Evolutionary conservation across 2,797 vertebrate genomes (phyloP), one percentile per base, ranked within the genome.

Genomic region (Kryptopterus vitreolus): DNA sequence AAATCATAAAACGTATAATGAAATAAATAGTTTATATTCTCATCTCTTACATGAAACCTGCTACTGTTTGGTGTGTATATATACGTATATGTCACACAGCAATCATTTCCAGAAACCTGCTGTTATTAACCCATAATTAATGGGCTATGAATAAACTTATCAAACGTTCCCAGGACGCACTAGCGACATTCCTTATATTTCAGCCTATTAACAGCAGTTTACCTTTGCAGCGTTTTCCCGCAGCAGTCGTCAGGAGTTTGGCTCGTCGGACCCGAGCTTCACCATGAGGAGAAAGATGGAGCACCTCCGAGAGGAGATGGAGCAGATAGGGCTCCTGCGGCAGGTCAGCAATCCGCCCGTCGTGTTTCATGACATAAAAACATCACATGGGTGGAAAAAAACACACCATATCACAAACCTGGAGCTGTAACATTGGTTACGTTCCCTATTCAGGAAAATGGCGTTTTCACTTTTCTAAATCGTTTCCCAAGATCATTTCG

Each of bases 281-380:
- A 99, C 98, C 16, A 99, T 99, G 94, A 94, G 98, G 88, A 96
- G 98, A 91, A 99, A 98, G 89, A 98, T 99, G 98, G 98, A 99
- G 83, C 97, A 99, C 89, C 89, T 99, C 83, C 90, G 96, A 83
- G 98, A 99, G 90, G 98, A 99, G 89, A 93, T 98, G 87, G 97
- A 99, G 13, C 96, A 98, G 89, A 97, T 99, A 75, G 90, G 94
- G 81, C 94, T 96, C 10, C 89, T 99, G 70, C 96, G 96, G 35
- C 94, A 94, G 92, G 97, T 99, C 1, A 31, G 1, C n/a, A 31
- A 57, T 10, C n/a, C n/a, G 2, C 2, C 38, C 55, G 10, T 12
- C 22, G 24, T 20, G n/a, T 18, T 58, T 22, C 5, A 38, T 76
- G 35, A 4, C n/a, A n/a, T 26, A 33, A 57, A 29, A 69, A 24